A percentile compares a stretch with the other conserved stretches of the same genome.
These are phyloP conservation scores for Ictalurus punctatus DNA, from an alignment of 2,113 vertebrate species.

Conservation along the genomic window DNA sequence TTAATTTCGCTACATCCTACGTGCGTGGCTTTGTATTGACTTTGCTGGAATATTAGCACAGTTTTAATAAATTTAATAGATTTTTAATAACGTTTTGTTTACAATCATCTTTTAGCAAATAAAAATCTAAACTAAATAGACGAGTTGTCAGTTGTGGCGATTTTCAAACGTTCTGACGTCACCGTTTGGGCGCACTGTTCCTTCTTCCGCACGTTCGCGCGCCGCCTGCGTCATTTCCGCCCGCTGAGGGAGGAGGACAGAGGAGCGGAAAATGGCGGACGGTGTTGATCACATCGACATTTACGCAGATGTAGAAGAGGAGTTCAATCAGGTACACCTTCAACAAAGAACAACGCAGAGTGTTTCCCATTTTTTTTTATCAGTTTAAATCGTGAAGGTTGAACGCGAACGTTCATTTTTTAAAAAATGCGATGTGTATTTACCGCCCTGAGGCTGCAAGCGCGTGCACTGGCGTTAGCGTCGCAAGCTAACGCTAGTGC, in stretches of 20 bases:
- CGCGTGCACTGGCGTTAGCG: neutral
- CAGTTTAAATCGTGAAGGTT: neutral
- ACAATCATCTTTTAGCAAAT: no score
- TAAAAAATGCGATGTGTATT: no score
- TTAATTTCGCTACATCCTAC: no score
- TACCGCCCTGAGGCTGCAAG: neutral
- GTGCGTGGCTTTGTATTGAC: no score
- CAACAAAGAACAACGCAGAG: neutral
- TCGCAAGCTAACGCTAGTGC: constrained; percentile 7
- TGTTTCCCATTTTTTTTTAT: no score
- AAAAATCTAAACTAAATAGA: neutral
- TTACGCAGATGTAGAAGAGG: constrained; percentile 95
- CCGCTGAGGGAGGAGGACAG: constrained; percentile 58
- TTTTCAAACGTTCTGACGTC: neutral
- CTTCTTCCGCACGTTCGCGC: neutral
- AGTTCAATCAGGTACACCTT: constrained; percentile 87
- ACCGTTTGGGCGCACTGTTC: neutral
- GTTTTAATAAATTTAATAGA: no score
- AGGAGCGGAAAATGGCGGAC: constrained; percentile 90
- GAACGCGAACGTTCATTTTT: neutral
- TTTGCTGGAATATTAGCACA: no score
- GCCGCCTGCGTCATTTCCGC: constrained; percentile 17
- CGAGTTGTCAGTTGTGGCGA: neutral
- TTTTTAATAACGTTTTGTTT: no score
- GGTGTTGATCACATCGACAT: constrained; percentile 97